Evolutionary conservation across 2,888 invertebrate species (phyloP), one percentile per base, ranked within the genome.

Genomic region (Sesamia inferens): DNA sequence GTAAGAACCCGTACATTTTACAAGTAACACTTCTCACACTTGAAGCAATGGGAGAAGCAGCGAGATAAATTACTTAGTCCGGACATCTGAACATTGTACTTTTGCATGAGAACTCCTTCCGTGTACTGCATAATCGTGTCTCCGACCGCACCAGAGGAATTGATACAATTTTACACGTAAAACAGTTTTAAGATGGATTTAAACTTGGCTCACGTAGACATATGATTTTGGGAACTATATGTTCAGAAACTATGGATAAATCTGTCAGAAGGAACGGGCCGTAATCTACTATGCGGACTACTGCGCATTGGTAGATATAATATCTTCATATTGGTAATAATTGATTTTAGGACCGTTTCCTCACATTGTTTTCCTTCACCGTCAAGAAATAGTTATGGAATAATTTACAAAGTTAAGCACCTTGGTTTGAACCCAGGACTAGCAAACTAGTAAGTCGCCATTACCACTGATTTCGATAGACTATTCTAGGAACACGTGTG

Each of bases 21-120:
- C 31, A 69, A 79, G 70, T 67, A 84, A 75, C 84, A 86, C 86
- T 84, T 81, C 78, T 85, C 84, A 83, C 86, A 88, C 86, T 85
- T 85, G 88, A 87, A 85, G 80, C 81, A 79, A 83, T 73, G 69
- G 75, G 69, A 65, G 81, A 76, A 81, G 82, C 81, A 78, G 71
- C 51, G 79, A 87, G 85, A 89, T 90, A 90, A 88, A 90, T 90
- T 90, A 90, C 90, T 89, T 90, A 88, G 84, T 82, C 84, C 85
- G 84, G 88, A 89, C 89, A 86, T 87, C 81, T 85, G 85, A 84
- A 85, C 85, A 82, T 81, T 84, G 87, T 84, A 85, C 84, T 83
- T 85, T 80, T 85, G 86, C 87, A 87, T 85, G 84, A 80, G 76
- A 73, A 83, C 74, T 80, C 68, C 83, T 75, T 62, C 58, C 58